Conservation (phyloP, 2,113 vertebrate species). For the Cephalopholis sonnerati region DNA sequence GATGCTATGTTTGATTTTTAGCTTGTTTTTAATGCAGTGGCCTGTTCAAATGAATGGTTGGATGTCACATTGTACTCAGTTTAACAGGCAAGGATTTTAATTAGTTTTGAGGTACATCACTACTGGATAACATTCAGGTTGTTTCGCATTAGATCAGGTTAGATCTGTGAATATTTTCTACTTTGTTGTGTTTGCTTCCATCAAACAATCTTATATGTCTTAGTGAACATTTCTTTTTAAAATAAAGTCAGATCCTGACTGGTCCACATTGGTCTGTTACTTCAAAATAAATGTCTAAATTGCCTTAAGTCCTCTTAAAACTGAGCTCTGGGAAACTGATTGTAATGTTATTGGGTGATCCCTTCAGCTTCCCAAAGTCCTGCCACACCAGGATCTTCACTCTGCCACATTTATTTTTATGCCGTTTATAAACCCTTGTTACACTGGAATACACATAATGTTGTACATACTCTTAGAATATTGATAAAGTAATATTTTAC, state of each 20-base stretch:
- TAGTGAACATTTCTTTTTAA: neutral
- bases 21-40: constrained; percentile 26
- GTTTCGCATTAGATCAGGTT: neutral
- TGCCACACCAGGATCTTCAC: neutral
- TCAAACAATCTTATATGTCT: neutral
- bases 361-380: neutral
- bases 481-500: constrained; percentile 47
- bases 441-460: constrained; percentile 29
- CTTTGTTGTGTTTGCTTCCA: neutral
- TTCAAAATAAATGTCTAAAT: constrained; percentile 18
- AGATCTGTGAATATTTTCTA: neutral
- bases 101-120: neutral
- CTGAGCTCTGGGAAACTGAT: neutral
- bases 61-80: constrained; percentile 57
- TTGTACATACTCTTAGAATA: constrained; percentile 61
- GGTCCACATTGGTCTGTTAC: neutral
- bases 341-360: neutral
- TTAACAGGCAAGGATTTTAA: constrained; percentile 25
- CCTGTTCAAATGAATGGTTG: constrained; percentile 4
- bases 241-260: neutral
- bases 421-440: constrained; percentile 42
- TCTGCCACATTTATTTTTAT: neutral
- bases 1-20: constrained; percentile 28
- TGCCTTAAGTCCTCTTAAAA: neutral
- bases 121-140: neutral